Evolutionary conservation across 2,888 invertebrate species (phyloP).

Genomic region (Polyommatus icarus): DNA sequence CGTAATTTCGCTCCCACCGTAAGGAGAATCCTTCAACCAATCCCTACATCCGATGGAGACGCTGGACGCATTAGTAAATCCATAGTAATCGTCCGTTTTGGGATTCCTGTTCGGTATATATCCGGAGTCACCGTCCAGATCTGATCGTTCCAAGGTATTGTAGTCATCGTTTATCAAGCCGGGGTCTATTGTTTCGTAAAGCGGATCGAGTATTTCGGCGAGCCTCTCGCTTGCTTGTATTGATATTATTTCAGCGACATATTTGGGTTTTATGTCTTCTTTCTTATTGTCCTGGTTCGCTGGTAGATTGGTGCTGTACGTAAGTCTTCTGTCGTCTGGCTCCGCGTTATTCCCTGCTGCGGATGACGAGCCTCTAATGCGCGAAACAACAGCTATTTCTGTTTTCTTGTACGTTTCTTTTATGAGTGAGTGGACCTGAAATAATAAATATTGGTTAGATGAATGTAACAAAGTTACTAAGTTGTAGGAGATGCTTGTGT

Average conservation of each 20-base stretch:
- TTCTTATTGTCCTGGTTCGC: conserved; percentile 52
- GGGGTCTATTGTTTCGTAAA: conserved; percentile 67
- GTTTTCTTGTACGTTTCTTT: conserved; percentile 71
- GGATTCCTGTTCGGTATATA: conserved; percentile 51
- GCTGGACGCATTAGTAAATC: conserved; percentile 64
- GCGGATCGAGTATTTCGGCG: conserved; percentile 70
- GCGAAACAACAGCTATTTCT: conserved; percentile 63
- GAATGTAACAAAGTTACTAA: not conserved
- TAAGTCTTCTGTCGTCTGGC: conserved; percentile 58
- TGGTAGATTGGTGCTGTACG: conserved; percentile 62
- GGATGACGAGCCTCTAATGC: conserved; percentile 56
- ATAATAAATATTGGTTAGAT: conserved; percentile 32
- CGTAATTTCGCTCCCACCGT: conserved; percentile 60
- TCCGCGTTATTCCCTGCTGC: conserved; percentile 55
- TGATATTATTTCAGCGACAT: conserved; percentile 73
- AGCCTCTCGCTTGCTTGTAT: conserved; percentile 69
- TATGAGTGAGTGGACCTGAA: conserved; percentile 67
- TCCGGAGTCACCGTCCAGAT: conserved; percentile 52
- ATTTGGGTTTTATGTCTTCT: conserved; percentile 57
- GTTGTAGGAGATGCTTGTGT: not conserved
- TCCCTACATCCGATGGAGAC: conserved; percentile 65
- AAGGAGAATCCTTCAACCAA: conserved; percentile 63
- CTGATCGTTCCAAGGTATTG: conserved; percentile 57
- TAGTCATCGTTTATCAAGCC: conserved; percentile 59
- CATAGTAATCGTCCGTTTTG: conserved; percentile 59